Evolutionary conservation across 2,113 vertebrate species (phyloP), one percentile per base, ranked within the genome.

Genomic region (Leucopsar rothschildi): DNA sequence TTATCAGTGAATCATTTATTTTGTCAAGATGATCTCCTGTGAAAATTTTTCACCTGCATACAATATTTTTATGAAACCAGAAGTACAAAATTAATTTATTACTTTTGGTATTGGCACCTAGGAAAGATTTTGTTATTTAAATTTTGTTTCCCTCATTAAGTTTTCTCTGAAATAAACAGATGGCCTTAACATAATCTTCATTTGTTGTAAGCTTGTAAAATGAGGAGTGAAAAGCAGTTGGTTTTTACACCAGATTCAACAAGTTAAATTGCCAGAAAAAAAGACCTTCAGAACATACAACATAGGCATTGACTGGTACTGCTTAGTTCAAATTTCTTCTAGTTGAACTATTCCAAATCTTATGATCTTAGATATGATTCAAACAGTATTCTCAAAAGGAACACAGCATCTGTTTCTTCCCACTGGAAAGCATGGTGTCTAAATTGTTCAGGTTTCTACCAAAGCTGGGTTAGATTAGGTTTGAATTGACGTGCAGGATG

Each of bases 1-100:
- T 40, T 97, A 88, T 93, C 82, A 94, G 72, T 86, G 20, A 66
- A 17, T 35, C 37, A 91, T 84, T 93, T 95, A 70, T 53, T 56
- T 57, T 44, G 24, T 64, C 75, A 89, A 93, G 66, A 92, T 50
- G 24, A 52, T n/a, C 5, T 72, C 17, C 69, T 78, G 16, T 50
- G 61, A 57, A 76, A 15, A 17, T 63, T 80, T 84, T 93, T 92
- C 56, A 78, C 35, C 83, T 87, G 88, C 75, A 84, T 78, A 55
- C 52, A 60, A 75, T 73, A 90, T 90, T 92, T 86, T 60, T 57
- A 68, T 68, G 55, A 89, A 47, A 20, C 3, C 57, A 90, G 27
- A 18, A 3, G 3, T 31, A 88, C 3, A 80, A 92, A 86, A 59
- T 44, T 63, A 55, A 52, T 76, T 50, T 37, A 28, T 56, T 65